Conservation (phyloP, 2,888 invertebrate genomes). For the Sphaerophoria rueppellii region DNA sequence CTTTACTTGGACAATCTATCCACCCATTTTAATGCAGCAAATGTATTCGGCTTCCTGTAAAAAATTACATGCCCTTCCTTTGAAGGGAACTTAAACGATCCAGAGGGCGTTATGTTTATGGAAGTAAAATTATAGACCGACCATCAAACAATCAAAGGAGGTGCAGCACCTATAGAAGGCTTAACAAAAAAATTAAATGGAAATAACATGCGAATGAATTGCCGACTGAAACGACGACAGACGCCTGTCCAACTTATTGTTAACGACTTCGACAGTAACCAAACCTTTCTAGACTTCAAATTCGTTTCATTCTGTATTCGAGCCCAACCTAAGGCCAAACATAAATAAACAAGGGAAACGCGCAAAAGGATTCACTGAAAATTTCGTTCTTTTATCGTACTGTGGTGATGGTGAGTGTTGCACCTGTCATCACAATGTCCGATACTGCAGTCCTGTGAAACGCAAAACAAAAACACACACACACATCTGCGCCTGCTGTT, state of each 20-base stretch:
- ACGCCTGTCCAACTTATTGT: neutral
- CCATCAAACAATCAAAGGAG: conserved; percentile 20
- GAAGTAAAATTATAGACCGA: conserved; percentile 2
- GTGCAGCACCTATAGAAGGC: conserved; percentile 12
- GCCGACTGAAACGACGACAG: conserved; percentile 42
- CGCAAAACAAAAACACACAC: neutral
- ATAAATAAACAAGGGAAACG: conserved; percentile 56
- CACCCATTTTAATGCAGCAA: conserved; percentile 13
- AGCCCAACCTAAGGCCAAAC: conserved; percentile 23
- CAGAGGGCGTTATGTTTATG: neutral
- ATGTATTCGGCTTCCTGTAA: conserved; percentile 16
- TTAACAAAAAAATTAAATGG: neutral
- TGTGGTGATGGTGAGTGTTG: conserved; percentile 9
- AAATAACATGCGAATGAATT: conserved; percentile 23
- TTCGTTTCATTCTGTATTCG: conserved; percentile 1
- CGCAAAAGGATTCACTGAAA: conserved; percentile 51
- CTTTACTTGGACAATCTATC: neutral
- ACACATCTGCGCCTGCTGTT: conserved; percentile 49
- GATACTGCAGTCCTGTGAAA: conserved; percentile 14
- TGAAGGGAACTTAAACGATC: neutral
- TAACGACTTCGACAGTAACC: conserved; percentile 16
- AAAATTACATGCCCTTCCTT: conserved; percentile 6
- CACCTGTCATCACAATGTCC: conserved; percentile 51
- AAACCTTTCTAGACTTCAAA: conserved; percentile 29
- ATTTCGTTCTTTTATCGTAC: conserved; percentile 27